Base-by-base conservation (phyloP, 2,888 invertebrate species). In the Polyommatus iphigenia region DNA sequence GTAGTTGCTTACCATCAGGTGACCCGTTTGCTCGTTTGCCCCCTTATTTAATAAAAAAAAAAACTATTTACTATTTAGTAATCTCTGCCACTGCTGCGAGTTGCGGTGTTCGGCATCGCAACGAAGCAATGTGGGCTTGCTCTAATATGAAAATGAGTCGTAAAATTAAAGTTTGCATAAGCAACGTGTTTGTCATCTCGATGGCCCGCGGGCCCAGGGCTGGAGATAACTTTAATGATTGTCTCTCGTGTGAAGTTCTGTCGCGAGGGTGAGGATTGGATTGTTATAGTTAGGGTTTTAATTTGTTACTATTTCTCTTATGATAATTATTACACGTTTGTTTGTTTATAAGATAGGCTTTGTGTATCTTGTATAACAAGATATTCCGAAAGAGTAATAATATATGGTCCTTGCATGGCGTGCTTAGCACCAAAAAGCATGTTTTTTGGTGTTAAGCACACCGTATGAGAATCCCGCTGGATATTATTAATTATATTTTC, bases 151-250 rank as follows among this genome's bases (percentile, higher is more conserved):
- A 80, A 80, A 81, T 81, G 80, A 80, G 79, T 76, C 78, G 78
- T 78, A 75, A 81, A 82, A 83, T 83, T 81, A 81, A 82, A 83
- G 83, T 83, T 83, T 81, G 80, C 80, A 80, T 80, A 81, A 83
- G 79, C 81, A 81, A 79, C 79, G 76, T 78, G 81, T 82, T 80
- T 79, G 78, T 79, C 82, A 81, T 81, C 80, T 80, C 80, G 80
- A 80, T 82, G 81, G 81, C 80, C 80, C 79, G 77, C 46, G 78
- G 78, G 80, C 83, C 82, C 79, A 77, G 80, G 84, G 82, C 83
- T 79, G 79, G 81, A 79, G 80, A 80, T 81, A 84, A 84, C 82
- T 84, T 84, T 82, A 81, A 80, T 83, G 83, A 84, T 83, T 82
- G 81, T 79, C 78, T 80, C 76, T 80, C 76, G 78, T 78, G 82